Percentiles rank a stretch among this genome's conserved stretches.
Conservation (phyloP, 1,140 invertebrate species). For the Drosophila lacertosa region DNA sequence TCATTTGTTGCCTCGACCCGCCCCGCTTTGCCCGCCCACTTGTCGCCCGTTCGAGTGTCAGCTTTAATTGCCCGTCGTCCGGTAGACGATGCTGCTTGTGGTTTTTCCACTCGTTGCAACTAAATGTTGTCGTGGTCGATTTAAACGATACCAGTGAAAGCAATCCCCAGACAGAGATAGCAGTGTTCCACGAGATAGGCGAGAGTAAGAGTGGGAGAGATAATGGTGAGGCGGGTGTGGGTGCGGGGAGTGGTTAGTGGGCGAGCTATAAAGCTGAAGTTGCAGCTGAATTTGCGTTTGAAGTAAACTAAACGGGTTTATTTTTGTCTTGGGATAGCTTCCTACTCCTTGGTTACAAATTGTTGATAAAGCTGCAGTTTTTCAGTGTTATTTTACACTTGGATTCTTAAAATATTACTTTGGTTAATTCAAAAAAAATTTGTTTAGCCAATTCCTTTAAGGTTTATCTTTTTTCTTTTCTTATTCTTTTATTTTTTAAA, state of each 20-base stretch:
- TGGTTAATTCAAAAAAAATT: too few relatives aligned
- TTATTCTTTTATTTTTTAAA: too few relatives aligned
- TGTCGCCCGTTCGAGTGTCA: constrained; percentile 39
- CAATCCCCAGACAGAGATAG: constrained; percentile 30
- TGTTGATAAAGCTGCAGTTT: too few relatives aligned
- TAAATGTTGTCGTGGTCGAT: constrained; percentile 36
- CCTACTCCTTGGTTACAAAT: constrained; percentile 25
- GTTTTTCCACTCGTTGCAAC: constrained; percentile 66
- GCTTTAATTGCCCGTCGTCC: constrained; percentile 64
- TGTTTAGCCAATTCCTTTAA: too few relatives aligned
- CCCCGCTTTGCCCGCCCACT: background rate
- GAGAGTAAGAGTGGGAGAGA: background rate
- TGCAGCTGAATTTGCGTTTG: background rate
- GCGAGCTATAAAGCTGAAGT: background rate
- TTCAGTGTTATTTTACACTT: background rate
- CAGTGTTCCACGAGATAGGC: background rate
- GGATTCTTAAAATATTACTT: too few relatives aligned
- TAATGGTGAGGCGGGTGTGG: too few relatives aligned
- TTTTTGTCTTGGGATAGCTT: constrained; percentile 13
- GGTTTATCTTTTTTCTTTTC: too few relatives aligned
- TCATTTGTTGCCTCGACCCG: constrained; percentile 17
- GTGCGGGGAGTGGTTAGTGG: background rate
- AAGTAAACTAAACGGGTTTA: background rate
- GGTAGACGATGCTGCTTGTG: constrained; percentile 48
- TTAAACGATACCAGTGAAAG: constrained; percentile 69